Percentiles rank a stretch among this genome's conserved stretches.
phyloP scores from a whole-genome alignment of 2,888 invertebrate species.

The Creontiades dilutus region DNA sequence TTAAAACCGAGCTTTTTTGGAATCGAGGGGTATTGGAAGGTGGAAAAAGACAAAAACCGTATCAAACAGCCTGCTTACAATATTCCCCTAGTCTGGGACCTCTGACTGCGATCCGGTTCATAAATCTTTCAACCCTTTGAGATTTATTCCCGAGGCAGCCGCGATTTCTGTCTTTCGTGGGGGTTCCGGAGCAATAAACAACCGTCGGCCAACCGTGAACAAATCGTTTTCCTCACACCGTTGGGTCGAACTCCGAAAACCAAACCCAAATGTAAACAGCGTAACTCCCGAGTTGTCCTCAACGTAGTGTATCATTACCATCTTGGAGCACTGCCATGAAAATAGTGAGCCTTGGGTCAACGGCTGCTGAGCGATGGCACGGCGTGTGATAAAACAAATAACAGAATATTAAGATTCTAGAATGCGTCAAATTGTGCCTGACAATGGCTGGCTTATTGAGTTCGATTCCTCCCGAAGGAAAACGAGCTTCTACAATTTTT shows the following conservation, averaged over 20 bases:
- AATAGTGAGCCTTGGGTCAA: no score
- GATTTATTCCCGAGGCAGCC: constrained; percentile 9
- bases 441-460: no score
- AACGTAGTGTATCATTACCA: no score
- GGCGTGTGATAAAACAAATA: no score
- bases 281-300: background rate
- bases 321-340: no score
- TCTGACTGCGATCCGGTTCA: background rate
- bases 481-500: no score
- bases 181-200: constrained; percentile 16
- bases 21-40: no score
- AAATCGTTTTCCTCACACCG: constrained; percentile 18
- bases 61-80: constrained; percentile 9
- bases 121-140: constrained; percentile 30
- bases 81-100: background rate
- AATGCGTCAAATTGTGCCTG: no score
- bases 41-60: background rate
- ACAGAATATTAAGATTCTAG: no score
- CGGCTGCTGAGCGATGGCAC: no score
- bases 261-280: background rate
- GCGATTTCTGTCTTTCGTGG: background rate
- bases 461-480: no score
- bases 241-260: background rate
- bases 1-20: no score
- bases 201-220: constrained; percentile 24